Conservation (phyloP, 2,888 invertebrate genomes). For the Lysandra coridon region DNA sequence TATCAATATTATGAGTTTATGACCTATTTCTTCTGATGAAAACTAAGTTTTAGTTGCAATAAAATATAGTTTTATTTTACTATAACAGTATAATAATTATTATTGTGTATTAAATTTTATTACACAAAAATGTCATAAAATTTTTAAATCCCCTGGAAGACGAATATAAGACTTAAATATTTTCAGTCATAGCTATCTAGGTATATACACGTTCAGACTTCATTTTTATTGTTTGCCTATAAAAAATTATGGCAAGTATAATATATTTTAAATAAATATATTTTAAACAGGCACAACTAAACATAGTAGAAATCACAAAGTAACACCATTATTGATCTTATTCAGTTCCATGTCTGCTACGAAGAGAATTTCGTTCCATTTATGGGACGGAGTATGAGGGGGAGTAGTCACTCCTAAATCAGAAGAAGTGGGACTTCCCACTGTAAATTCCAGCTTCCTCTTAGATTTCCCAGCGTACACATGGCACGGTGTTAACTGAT, state of each 20-base stretch:
- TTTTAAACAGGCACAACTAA: slow-evolving; percentile 33
- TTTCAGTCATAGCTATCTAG: slow-evolving; percentile 40
- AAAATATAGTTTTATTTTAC: neutral
- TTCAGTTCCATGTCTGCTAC: slow-evolving; percentile 81
- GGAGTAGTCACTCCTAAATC: slow-evolving; percentile 66
- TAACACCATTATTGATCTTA: slow-evolving; percentile 75
- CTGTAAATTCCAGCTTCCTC: slow-evolving; percentile 72
- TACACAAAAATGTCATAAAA: slow-evolving; percentile 35
- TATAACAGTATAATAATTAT: slow-evolving; percentile 24
- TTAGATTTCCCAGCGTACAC: slow-evolving; percentile 68
- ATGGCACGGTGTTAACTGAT: slow-evolving; percentile 56
- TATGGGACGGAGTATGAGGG: slow-evolving; percentile 73
- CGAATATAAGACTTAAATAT: slow-evolving; percentile 55
- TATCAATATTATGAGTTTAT: neutral
- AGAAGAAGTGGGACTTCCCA: slow-evolving; percentile 62
- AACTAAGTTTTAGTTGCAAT: neutral
- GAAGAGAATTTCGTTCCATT: slow-evolving; percentile 80
- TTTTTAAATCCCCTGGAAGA: slow-evolving; percentile 63
- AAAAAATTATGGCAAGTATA: slow-evolving; percentile 39
- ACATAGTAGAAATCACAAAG: slow-evolving; percentile 53
- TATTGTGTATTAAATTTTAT: slow-evolving; percentile 32
- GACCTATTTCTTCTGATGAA: neutral
- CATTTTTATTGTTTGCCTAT: slow-evolving; percentile 37
- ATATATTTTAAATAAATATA: slow-evolving; percentile 37
- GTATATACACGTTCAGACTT: slow-evolving; percentile 38